phyloP scores from a whole-genome alignment of 2,888 invertebrate genomes.

The Silvanus unidentatus region DNA sequence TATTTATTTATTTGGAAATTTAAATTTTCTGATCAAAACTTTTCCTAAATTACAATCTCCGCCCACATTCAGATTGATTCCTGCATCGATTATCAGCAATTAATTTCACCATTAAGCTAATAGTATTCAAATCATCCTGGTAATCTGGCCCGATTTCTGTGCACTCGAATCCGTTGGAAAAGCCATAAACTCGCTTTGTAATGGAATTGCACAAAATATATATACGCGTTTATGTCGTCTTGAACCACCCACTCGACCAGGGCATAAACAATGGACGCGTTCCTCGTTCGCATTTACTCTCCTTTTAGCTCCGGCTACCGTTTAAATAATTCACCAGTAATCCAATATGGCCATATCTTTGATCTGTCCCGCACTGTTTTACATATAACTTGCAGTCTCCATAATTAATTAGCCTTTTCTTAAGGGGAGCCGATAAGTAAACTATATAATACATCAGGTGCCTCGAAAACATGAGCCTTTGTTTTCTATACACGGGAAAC shows the following conservation, averaged over 20 bases:
- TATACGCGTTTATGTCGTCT: neutral
- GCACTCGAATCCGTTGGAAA: too few relatives aligned
- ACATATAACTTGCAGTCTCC: constrained; percentile 36
- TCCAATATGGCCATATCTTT: constrained; percentile 40
- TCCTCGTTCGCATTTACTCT: too few relatives aligned
- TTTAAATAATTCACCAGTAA: constrained; percentile 37
- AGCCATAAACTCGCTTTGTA: neutral
- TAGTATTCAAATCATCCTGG: too few relatives aligned
- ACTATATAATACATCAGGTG: constrained; percentile 18
- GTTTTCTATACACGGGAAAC: constrained; percentile 20
- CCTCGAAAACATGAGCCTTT: constrained; percentile 20
- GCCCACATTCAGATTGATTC: too few relatives aligned
- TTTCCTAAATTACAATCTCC: neutral
- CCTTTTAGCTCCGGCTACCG: constrained; percentile 27
- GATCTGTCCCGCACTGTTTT: constrained; percentile 38
- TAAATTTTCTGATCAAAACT: neutral
- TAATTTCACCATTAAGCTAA: too few relatives aligned
- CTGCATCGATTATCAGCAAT: too few relatives aligned
- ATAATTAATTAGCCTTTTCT: constrained; percentile 36
- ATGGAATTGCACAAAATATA: neutral
- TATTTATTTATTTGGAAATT: constrained; percentile 4
- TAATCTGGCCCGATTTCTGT: too few relatives aligned
- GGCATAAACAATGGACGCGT: constrained; percentile 34
- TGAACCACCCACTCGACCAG: constrained; percentile 29
- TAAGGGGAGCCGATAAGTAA: constrained; percentile 19